Evolutionary conservation across 1,140 invertebrate species (phyloP), one percentile per base, ranked within the genome.

Genomic region (Aplysia californica): DNA sequence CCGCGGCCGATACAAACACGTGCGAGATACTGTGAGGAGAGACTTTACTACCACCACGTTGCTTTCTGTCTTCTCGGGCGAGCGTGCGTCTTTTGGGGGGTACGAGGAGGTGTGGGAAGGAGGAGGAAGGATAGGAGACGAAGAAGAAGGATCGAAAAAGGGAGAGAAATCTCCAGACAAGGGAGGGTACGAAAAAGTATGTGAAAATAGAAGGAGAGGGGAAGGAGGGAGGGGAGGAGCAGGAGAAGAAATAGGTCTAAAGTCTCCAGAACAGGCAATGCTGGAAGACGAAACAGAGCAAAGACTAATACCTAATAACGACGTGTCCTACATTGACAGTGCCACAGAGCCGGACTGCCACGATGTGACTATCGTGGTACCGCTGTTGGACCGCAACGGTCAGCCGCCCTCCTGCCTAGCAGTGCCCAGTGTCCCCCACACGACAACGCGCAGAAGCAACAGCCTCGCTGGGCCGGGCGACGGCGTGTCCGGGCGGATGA

Each of bases 41-140:
- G 78, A 79, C 38, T 3, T 70, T 15, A 79, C 78, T 3, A 70
- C 73, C 0, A 67, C 78, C 23, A 79, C 74, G 3, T 29, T 79
- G 36, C 31, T 79, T 39, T 55, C 74, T 1, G 58, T 38, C 18
- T 33, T n/a, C 10, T 15, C n/a, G 44, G 44, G 44, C 44, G n/a
- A n/a, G 10, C 10, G 10, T 15, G 44, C 10, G 44, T 15, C 10
- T 50, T n/a, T n/a, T n/a, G 68, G 31, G 15, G 68, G 29, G 15
- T n/a, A n/a, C n/a, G n/a, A n/a, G n/a, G n/a, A n/a, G n/a, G n/a
- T n/a, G n/a, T n/a, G n/a, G n/a, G n/a, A n/a, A n/a, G n/a, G n/a
- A n/a, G n/a, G n/a, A n/a, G n/a, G n/a, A n/a, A n/a, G n/a, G n/a
- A n/a, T n/a, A n/a, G 50, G 29, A 20, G 70, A 61, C n/a, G 36